Base-by-base conservation (phyloP, 2,888 invertebrate genomes). In the Agrotis segetum region DNA sequence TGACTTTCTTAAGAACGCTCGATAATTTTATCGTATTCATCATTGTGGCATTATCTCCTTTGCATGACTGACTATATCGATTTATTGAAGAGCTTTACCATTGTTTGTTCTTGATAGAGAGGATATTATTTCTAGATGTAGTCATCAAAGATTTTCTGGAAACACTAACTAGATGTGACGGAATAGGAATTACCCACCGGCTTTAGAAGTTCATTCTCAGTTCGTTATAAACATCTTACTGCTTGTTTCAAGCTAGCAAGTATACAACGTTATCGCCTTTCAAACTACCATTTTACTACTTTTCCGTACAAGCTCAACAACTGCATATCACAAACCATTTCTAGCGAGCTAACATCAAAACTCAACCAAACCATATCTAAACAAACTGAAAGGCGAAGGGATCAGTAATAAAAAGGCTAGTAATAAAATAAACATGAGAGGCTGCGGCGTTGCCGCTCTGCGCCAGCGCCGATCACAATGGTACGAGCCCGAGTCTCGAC, bases 391-490 rank as follows among this genome's bases (percentile, higher is more conserved):
- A 80, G 70, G 67, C 80, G 59, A 78, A 78, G 74, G 82, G 71
- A 73, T 82, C 74, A 50, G 71, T 55, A 72, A 71, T 68, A 81
- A 83, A 83, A 79, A 79, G 67, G 70, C 74, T 71, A 82, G 77
- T 74, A 83, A 83, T 80, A 79, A 84, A 84, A 84, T 83, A 84
- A 84, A 84, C 84, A 84, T 79, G 79, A 81, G 83, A 62, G 71
- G 70, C 70, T 71, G 71, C 93, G 92, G 89, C 89, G 93, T 94
- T 94, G 94, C 93, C 94, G 92, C 88, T 92, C 92, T 88, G 90
- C 74, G 91, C 91, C 82, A 83, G 90, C 90, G 79, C 79, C 70
- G 90, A 60, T 75, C 91, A 91, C 92, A 92, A 91, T 89, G 81
- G 87, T 69, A 70, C 70, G 67, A 74, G 78, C 74, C 79, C 70